Conservation (phyloP, 2,888 invertebrate species). For the Xylophagus ater region DNA sequence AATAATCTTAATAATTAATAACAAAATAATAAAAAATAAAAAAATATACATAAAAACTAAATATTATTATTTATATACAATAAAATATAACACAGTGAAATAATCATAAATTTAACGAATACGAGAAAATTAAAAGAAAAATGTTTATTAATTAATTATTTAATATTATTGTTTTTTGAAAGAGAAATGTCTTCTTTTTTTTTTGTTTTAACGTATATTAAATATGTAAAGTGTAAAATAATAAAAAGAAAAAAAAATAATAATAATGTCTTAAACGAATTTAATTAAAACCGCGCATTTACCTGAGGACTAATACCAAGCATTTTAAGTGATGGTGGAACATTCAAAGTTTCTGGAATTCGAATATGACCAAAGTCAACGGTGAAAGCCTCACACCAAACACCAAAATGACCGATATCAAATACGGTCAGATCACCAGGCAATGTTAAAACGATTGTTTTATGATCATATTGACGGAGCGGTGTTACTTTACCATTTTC, state of each 20-base stretch:
- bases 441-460: constrained; percentile 80
- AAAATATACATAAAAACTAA: constrained; percentile 6
- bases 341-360: constrained; percentile 62
- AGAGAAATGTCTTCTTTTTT: no score
- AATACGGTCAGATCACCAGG: constrained; percentile 83
- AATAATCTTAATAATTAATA: no score
- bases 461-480: constrained; percentile 67
- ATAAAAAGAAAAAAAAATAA: no score
- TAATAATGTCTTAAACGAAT: not conserved
- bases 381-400: constrained; percentile 89
- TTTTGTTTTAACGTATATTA: no score
- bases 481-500: constrained; percentile 80
- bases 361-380: constrained; percentile 84
- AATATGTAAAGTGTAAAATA: no score
- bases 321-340: constrained; percentile 87
- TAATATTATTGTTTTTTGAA: constrained; percentile 2
- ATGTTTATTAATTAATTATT: constrained; percentile 1
- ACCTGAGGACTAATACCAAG: constrained; percentile 91
- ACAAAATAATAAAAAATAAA: constrained; percentile 6
- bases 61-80: constrained; percentile 8
- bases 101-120: constrained; percentile 4
- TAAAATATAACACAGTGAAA: constrained; percentile 9
- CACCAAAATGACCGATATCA: constrained; percentile 84
- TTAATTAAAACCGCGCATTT: constrained; percentile 32
- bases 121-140: not conserved